A percentile compares a stretch with the other conserved stretches of the same genome.
These are phyloP conservation scores for Trissolcus brochymenae DNA, from an alignment of 2,888 invertebrate species.

Conservation along the genomic window DNA sequence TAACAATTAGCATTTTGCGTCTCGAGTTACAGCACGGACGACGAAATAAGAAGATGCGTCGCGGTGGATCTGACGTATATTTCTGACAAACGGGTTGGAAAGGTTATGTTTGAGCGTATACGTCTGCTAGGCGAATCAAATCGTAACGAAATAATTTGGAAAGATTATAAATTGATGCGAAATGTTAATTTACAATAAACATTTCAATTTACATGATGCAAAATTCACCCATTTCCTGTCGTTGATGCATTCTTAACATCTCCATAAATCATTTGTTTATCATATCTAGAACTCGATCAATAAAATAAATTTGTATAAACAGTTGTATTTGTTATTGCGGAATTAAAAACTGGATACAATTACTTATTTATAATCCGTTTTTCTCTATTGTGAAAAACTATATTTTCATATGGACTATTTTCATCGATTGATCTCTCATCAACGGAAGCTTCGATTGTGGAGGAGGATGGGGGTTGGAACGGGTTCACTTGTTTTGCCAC, in stretches of 20 bases:
- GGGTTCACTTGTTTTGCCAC: conserved; percentile 33
- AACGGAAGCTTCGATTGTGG: conserved; percentile 35
- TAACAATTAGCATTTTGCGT: conserved; percentile 47
- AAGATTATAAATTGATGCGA: too few species aligned
- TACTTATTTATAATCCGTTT: conserved; percentile 18
- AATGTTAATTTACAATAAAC: too few species aligned
- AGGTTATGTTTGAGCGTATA: conserved; percentile 27
- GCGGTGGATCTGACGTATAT: conserved; percentile 31
- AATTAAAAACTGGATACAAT: too few species aligned
- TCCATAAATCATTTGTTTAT: too few species aligned
- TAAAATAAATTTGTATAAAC: too few species aligned
- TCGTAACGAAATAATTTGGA: conserved; percentile 59
- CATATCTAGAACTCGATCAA: too few species aligned
- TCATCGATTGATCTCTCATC: conserved; percentile 44
- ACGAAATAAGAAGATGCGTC: conserved; percentile 49
- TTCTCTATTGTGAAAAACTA: conserved; percentile 7
- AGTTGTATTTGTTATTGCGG: too few species aligned
- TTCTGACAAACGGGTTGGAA: conserved; percentile 44
- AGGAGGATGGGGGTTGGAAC: neutral
- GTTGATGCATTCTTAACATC: too few species aligned
- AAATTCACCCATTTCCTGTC: too few species aligned
- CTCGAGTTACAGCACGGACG: conserved; percentile 25
- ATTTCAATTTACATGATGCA: too few species aligned
- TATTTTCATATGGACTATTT: conserved; percentile 28
- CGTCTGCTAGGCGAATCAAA: conserved; percentile 61